phyloP scores from a whole-genome alignment of 2,797 vertebrate genomes.

The Heliangelus exortis region DNA sequence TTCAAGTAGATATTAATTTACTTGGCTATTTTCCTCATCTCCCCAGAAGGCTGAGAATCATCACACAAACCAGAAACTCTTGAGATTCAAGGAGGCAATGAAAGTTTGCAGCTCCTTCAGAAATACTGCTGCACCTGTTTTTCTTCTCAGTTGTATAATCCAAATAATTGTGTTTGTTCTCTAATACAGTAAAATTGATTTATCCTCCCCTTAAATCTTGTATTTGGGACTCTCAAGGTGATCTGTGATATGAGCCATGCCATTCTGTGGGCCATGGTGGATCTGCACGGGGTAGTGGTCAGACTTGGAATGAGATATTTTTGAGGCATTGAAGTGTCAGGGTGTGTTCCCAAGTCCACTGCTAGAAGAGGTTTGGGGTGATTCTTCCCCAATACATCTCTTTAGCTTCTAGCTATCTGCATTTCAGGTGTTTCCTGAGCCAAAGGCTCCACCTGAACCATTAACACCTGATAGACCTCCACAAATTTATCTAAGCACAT shows the following conservation, averaged over 20 bases:
- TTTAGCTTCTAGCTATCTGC: background rate
- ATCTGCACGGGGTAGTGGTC: background rate
- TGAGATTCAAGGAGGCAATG: constrained; percentile 1
- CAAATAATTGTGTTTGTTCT: constrained; percentile 43
- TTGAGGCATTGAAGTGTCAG: background rate
- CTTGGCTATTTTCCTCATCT: background rate
- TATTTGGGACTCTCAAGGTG: background rate
- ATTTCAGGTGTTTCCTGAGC: background rate
- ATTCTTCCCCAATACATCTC: background rate
- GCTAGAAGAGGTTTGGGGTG: background rate
- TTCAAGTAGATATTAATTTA: background rate
- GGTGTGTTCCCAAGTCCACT: background rate
- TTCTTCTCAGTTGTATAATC: constrained; percentile 34
- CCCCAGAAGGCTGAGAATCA: background rate
- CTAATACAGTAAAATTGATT: constrained; percentile 32
- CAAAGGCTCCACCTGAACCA: background rate
- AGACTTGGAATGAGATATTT: background rate
- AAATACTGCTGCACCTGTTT: background rate
- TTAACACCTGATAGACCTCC: background rate
- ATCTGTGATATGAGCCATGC: background rate
- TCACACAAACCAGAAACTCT: background rate
- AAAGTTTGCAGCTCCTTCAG: constrained; percentile 4
- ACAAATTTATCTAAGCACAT: background rate
- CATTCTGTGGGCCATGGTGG: background rate
- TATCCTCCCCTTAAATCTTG: background rate